Conservation (phyloP, 2,888 invertebrate genomes). For the Aspidiotus rigidus region DNA sequence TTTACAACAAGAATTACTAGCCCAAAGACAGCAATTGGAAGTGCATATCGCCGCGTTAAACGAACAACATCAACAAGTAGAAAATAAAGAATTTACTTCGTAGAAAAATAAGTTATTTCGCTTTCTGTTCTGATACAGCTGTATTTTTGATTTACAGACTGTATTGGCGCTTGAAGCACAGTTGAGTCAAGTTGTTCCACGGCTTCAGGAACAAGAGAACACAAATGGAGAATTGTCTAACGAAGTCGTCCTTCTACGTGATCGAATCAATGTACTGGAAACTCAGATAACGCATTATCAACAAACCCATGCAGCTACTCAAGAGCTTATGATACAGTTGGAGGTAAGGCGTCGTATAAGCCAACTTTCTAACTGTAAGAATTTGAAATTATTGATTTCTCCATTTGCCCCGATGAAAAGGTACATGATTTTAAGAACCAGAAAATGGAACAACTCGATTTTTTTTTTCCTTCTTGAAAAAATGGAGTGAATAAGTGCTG, state of each 20-base stretch:
- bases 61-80: conserved; percentile 43
- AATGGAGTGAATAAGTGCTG: background rate
- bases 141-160: conserved; percentile 38
- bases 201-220: conserved; percentile 43
- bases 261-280: conserved; percentile 10
- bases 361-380: background rate
- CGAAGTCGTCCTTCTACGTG: conserved; percentile 39
- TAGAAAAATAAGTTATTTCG: background rate
- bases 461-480: background rate
- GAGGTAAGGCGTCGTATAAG: conserved; percentile 2
- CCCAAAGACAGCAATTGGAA: conserved; percentile 57
- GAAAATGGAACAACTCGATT: background rate
- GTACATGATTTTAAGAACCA: no score
- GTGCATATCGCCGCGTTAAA: conserved; percentile 54
- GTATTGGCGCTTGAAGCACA: conserved; percentile 42
- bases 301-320: conserved; percentile 17
- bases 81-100: background rate
- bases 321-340: conserved; percentile 25
- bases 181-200: conserved; percentile 40
- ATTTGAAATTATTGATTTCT: background rate
- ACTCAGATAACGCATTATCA: conserved; percentile 18
- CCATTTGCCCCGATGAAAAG: no score
- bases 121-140: background rate
- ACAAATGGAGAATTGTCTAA: conserved; percentile 39
- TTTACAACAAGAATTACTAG: conserved; percentile 46